Base-by-base conservation (phyloP, 2,888 invertebrate genomes). In the Pachliopta kotzebuea region DNA sequence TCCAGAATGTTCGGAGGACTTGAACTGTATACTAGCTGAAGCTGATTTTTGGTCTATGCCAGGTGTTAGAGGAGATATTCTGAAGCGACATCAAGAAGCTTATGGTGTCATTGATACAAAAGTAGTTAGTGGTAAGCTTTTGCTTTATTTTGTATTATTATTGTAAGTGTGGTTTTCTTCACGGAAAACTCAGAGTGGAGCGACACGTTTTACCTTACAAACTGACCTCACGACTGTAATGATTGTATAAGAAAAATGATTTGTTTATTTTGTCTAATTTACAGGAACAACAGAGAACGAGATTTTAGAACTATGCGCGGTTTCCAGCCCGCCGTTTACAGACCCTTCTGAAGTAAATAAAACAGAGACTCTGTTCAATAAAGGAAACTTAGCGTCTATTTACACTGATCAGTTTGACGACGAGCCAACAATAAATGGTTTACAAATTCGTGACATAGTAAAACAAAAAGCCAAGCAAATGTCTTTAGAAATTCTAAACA, bases 101-200 rank as follows among this genome's bases (percentile, higher is more conserved):
- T 90, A 91, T 58, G 94, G 94, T 55, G 86, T 93, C 60, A 93
- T 94, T 67, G 94, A 93, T 69, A 93, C 92, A 3, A 93, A 94
- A 79, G 81, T 93, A 62, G 78, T 93, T 20, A 79, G 81, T 66
- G 90, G 92, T 84, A 79, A 87, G 86, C 54, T 4, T 52, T 54
- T 52, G 29, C n/a, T n/a, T 52, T 59, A 42, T 56, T 21, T 52
- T 45, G 9, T 57, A 26, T 37, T 37, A 37, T 37, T 37, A 37
- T 14, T 37, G 37, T 37, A 37, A 14, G 14, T 37, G 37, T 37
- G n/a, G n/a, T n/a, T n/a, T n/a, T n/a, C n/a, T n/a, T n/a, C n/a
- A n/a, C n/a, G n/a, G n/a, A n/a, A n/a, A 31, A 31, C 31, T 31
- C 11, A 8, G 9, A 9, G 31, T 1, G 8, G 31, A 31, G 8